Conservation (phyloP, 2,797 vertebrate genomes). For the Myripristis jacobus region DNA sequence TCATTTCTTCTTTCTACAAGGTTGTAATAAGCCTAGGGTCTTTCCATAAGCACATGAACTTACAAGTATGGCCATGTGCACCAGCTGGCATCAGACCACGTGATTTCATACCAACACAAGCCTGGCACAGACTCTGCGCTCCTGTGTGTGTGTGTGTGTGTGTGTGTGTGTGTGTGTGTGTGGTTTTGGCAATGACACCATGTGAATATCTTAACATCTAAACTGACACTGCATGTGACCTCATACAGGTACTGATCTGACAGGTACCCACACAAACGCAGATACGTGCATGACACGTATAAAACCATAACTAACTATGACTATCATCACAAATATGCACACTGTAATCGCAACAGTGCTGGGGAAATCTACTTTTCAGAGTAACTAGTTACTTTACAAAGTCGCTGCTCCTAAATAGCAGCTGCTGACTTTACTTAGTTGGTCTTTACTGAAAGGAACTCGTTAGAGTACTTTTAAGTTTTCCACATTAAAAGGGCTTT, state of each 20-base stretch:
- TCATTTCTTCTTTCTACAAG: slow-evolving; percentile 27
- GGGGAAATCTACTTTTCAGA: no score
- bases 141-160: background rate
- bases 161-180: slow-evolving; percentile 1
- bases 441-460: no score
- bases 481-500: no score
- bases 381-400: no score
- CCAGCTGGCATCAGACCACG: slow-evolving; percentile 41
- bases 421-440: no score
- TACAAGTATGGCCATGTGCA: background rate
- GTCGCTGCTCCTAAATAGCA: no score
- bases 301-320: background rate
- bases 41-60: background rate
- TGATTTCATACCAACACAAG: slow-evolving; percentile 9
- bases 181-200: slow-evolving; percentile 1
- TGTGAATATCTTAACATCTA: slow-evolving; percentile 22
- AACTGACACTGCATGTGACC: slow-evolving; percentile 13
- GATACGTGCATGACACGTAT: no score
- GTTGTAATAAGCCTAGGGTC: slow-evolving; percentile 50
- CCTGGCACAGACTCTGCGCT: slow-evolving; percentile 36
- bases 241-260: background rate
- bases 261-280: background rate
- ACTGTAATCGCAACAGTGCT: no score
- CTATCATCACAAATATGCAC: background rate
- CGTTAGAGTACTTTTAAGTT: no score